A percentile compares a stretch with the other conserved stretches of the same genome.
Evolutionary conservation across 2,888 invertebrate species (phyloP).

Genomic region (Temnothorax ravouxi): DNA sequence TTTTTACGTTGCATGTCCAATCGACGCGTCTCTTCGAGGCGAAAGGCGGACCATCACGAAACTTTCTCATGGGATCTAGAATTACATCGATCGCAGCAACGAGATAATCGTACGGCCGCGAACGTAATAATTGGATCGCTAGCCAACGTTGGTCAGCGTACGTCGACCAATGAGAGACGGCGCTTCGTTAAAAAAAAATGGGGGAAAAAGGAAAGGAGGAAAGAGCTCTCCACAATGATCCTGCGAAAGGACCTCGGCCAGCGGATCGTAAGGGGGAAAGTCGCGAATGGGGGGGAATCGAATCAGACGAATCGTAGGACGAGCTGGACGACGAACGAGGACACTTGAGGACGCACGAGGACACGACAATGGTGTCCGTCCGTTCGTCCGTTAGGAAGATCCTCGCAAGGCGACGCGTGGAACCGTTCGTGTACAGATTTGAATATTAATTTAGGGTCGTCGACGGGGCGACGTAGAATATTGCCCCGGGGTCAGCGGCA

Average conservation of each 20-base stretch:
- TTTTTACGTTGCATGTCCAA: not conserved
- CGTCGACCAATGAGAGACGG: conserved; percentile 41
- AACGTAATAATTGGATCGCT: conserved; percentile 52
- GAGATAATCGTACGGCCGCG: conserved; percentile 45
- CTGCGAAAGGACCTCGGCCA: conserved; percentile 60
- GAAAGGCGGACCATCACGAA: not conserved
- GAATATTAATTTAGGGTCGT: conserved; percentile 84
- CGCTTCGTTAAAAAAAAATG: conserved; percentile 21
- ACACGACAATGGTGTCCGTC: conserved; percentile 70
- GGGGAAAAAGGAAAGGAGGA: not conserved
- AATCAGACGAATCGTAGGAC: conserved; percentile 70
- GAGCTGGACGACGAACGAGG: conserved; percentile 69
- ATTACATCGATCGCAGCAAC: conserved; percentile 53
- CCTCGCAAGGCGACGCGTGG: conserved; percentile 48
- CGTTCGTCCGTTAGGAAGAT: conserved; percentile 68
- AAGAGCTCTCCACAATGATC: conserved; percentile 56
- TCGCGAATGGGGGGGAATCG: conserved; percentile 42
- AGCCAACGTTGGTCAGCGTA: conserved; percentile 3
- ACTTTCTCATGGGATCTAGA: conserved; percentile 52
- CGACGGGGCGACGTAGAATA: conserved; percentile 70
- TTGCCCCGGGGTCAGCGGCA: conserved; percentile 72
- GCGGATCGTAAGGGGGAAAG: conserved; percentile 59
- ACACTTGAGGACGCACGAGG: conserved; percentile 65
- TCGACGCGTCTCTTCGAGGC: conserved; percentile 7
- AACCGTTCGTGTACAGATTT: conserved; percentile 80